A percentile compares a stretch with the other conserved stretches of the same genome.
Conservation (phyloP, 2,888 invertebrate genomes). For the Lypha dubia region DNA sequence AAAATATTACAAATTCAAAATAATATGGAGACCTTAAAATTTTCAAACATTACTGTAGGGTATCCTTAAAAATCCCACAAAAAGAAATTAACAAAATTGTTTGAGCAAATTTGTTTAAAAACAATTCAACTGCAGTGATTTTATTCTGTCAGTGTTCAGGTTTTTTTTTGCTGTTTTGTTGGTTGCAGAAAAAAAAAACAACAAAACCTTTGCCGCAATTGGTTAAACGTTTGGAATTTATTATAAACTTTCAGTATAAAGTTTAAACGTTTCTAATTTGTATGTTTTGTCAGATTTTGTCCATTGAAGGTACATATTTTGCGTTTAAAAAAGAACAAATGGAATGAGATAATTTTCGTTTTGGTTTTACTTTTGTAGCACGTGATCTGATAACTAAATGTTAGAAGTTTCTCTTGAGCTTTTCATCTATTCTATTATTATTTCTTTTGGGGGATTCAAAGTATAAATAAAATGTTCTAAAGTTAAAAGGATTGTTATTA, state of each 20-base stretch:
- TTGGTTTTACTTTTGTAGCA: slow-evolving; percentile 31
- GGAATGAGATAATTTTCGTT: slow-evolving; percentile 31
- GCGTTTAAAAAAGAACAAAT: slow-evolving; percentile 16
- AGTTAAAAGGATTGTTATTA: slow-evolving; percentile 8
- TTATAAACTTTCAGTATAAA: slow-evolving; percentile 57
- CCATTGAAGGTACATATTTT: background rate
- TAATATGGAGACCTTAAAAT: no score
- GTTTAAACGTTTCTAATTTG: slow-evolving; percentile 58
- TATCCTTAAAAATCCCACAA: no score
- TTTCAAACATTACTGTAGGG: no score
- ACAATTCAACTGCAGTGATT: slow-evolving; percentile 49
- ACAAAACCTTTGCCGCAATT: slow-evolving; percentile 49
- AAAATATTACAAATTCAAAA: no score
- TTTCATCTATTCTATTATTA: background rate
- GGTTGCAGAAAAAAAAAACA: background rate
- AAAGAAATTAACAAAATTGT: background rate
- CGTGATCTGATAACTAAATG: slow-evolving; percentile 63
- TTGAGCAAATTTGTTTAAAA: slow-evolving; percentile 40
- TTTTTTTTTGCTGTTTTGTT: slow-evolving; percentile 7
- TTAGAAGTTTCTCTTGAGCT: slow-evolving; percentile 16
- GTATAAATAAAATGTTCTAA: slow-evolving; percentile 26
- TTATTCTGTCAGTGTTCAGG: slow-evolving; percentile 11
- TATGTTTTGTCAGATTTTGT: slow-evolving; percentile 43
- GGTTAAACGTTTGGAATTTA: slow-evolving; percentile 59
- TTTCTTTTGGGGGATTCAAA: slow-evolving; percentile 1